Evolutionary conservation across 2,888 invertebrate species (phyloP).

Genomic region (Agrochola macilenta): DNA sequence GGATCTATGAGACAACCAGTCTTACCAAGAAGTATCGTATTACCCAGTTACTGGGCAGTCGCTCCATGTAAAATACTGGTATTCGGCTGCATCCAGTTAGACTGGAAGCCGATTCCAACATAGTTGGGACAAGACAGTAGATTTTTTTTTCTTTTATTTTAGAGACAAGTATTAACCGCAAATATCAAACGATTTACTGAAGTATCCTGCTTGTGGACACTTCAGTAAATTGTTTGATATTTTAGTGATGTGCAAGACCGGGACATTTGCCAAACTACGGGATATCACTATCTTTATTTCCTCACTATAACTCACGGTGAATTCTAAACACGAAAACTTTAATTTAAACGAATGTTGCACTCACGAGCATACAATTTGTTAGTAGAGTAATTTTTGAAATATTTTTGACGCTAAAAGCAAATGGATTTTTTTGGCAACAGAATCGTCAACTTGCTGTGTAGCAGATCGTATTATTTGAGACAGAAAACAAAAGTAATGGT

Average conservation of each 20-base stretch:
- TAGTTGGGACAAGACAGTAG: no score
- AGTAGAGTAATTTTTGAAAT: not conserved
- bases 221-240: no score
- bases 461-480: not conserved
- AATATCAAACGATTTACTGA: conserved; percentile 12
- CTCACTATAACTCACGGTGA: conserved; percentile 4
- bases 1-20: no score
- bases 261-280: conserved; percentile 39
- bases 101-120: no score
- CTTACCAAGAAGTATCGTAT: no score
- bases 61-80: no score
- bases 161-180: not conserved
- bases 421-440: not conserved
- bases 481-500: not conserved
- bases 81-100: no score
- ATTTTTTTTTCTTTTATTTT: no score
- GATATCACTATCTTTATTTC: conserved; percentile 34
- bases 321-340: conserved; percentile 41
- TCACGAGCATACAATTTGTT: conserved; percentile 12
- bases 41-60: no score
- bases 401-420: not conserved
- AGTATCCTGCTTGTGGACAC: no score
- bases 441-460: not conserved
- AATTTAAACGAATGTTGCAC: conserved; percentile 32
- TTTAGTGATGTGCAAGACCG: conserved; percentile 23